Conservation (phyloP, 1,140 invertebrate species). For the Anoplophora glabripennis region DNA sequence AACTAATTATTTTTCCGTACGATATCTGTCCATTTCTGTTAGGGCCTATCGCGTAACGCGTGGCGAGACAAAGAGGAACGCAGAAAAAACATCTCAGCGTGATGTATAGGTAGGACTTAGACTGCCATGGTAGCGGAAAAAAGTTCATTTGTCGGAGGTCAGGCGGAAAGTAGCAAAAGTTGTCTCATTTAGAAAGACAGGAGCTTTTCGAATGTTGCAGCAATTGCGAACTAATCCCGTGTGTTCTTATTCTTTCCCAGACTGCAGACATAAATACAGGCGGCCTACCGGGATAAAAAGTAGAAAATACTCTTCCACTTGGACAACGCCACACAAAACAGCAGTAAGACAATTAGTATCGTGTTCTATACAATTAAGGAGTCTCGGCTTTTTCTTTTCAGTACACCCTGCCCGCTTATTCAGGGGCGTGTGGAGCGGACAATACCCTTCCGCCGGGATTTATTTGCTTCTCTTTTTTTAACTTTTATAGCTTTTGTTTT, state of each 20-base stretch:
- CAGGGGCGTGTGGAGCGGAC: no score
- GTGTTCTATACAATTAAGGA: slow-evolving; percentile 48
- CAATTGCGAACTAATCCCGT: slow-evolving; percentile 43
- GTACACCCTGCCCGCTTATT: no score
- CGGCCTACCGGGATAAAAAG: slow-evolving; percentile 28
- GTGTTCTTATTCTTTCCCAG: slow-evolving; percentile 43
- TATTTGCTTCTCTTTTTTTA: no score
- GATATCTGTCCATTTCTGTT: no score
- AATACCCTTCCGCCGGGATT: no score
- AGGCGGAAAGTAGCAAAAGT: slow-evolving; percentile 44
- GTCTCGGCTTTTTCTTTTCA: slow-evolving; percentile 19
- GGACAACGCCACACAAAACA: slow-evolving; percentile 44
- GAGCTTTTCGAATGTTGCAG: slow-evolving; percentile 40
- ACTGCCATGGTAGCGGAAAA: slow-evolving; percentile 40
- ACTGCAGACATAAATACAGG: slow-evolving; percentile 42
- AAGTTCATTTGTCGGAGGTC: slow-evolving; percentile 47
- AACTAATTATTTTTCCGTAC: no score
- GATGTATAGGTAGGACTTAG: slow-evolving; percentile 45
- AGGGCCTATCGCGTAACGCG: no score
- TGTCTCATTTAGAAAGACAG: slow-evolving; percentile 48
- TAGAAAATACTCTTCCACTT: slow-evolving; percentile 39
- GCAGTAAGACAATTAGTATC: slow-evolving; percentile 48
- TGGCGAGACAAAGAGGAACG: no score
- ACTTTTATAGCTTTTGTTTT: no score
- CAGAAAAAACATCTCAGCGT: slow-evolving; percentile 13